Conservation (phyloP, 2,888 invertebrate genomes). For the Synanthedon andrenaeformis region DNA sequence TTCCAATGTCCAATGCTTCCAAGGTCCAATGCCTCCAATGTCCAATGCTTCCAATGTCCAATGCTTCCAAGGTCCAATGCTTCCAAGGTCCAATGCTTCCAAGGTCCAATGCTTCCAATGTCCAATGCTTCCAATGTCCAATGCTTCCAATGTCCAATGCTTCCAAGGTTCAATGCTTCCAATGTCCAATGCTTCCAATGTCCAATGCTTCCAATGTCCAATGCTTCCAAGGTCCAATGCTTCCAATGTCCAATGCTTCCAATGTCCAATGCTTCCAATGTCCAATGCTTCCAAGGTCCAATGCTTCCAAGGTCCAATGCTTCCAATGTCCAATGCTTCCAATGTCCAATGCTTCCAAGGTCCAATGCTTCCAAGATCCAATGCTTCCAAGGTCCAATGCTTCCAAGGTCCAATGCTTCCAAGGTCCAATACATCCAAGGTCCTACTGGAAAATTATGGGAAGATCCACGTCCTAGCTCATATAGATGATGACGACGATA, state of each 20-base stretch:
- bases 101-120: background rate
- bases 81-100: background rate
- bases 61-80: no score
- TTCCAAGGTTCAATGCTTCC: no score
- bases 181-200: background rate
- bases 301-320: background rate
- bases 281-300: no score
- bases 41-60: background rate
- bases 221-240: no score
- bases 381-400: background rate
- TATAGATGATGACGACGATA: no score
- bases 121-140: background rate
- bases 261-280: background rate
- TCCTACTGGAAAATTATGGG: no score
- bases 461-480: no score
- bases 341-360: background rate
- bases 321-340: background rate
- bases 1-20: background rate
- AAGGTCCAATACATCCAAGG: no score
- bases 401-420: background rate
- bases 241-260: background rate
- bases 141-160: background rate
- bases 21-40: background rate
- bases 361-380: no score
- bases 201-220: background rate